Conservation (phyloP, 2,113 vertebrate genomes). For the Ancistrus triradiatus region DNA sequence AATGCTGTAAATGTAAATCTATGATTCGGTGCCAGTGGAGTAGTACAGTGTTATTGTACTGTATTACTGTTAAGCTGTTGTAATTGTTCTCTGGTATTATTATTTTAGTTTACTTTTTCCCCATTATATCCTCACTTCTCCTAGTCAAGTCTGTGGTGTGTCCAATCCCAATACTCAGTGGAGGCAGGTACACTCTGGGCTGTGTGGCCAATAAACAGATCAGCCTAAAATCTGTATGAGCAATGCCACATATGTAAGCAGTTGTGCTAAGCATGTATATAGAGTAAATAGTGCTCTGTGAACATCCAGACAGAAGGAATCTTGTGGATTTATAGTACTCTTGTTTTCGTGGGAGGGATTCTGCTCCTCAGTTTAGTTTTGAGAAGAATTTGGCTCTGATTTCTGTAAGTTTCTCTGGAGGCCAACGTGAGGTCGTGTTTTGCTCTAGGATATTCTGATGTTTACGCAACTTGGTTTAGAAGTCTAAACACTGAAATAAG, state of each 20-base stretch:
- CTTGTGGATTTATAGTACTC: constrained; percentile 2
- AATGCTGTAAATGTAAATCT: no score
- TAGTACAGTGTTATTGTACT: background rate
- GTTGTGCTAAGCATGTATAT: no score
- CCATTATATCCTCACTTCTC: no score
- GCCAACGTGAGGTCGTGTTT: constrained; percentile 7
- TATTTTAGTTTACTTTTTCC: no score
- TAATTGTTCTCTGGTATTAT: no score
- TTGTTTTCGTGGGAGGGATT: constrained; percentile 14
- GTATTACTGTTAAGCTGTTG: background rate
- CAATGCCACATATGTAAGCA: no score
- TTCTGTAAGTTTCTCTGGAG: background rate
- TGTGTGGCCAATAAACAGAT: no score
- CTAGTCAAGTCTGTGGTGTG: no score
- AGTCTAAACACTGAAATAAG: constrained; percentile 17
- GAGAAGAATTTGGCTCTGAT: constrained; percentile 10
- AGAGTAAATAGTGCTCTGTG: no score
- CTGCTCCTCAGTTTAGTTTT: background rate
- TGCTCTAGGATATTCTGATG: constrained; percentile 9
- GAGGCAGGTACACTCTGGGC: no score
- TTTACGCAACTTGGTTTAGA: constrained; percentile 1
- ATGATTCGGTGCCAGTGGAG: background rate
- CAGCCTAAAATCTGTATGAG: no score
- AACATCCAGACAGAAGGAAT: constrained; percentile 12
- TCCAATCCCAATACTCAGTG: no score